Evolutionary conservation across 2,888 invertebrate genomes (phyloP).

Genomic region (Stenodema calcarata): DNA sequence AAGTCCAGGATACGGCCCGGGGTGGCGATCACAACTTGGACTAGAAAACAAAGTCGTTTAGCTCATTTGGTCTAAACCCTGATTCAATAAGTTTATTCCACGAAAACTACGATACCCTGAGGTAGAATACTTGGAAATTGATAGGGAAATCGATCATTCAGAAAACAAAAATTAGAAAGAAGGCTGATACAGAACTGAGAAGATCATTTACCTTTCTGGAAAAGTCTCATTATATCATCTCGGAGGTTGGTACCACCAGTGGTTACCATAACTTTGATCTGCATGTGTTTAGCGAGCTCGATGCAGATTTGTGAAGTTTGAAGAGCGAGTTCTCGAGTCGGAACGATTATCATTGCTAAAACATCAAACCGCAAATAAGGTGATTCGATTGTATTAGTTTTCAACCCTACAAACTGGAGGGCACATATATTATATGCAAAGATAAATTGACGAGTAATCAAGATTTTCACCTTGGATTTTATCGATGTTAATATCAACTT

Average conservation of each 20-base stretch:
- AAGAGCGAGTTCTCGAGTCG: conserved; percentile 96
- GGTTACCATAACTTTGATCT: conserved; percentile 98
- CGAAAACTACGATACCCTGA: too few relatives aligned
- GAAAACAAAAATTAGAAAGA: too few relatives aligned
- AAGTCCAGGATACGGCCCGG: conserved; percentile 99
- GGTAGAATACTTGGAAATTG: too few relatives aligned
- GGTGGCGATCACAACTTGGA: conserved; percentile 98
- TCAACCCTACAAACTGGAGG: too few relatives aligned
- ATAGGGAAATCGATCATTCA: too few relatives aligned
- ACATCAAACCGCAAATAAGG: too few relatives aligned
- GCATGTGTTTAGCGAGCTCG: conserved; percentile 96
- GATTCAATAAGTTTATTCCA: too few relatives aligned
- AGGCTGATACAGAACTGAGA: too few relatives aligned
- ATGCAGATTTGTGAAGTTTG: conserved; percentile 99
- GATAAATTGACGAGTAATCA: background rate
- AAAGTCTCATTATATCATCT: conserved; percentile 99
- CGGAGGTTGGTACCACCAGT: conserved; percentile 97
- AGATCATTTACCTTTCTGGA: conserved; percentile 82
- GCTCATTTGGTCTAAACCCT: too few relatives aligned
- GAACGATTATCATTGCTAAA: conserved; percentile 92
- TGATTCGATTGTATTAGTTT: too few relatives aligned
- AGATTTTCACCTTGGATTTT: conserved; percentile 84
- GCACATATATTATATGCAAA: background rate
- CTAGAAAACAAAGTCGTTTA: conserved; percentile 63
- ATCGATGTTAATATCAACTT: conserved; percentile 87